Percentiles rank a stretch among this genome's conserved stretches.
phyloP scores from a whole-genome alignment of 1,140 invertebrate genomes.

The Prorops nasuta region DNA sequence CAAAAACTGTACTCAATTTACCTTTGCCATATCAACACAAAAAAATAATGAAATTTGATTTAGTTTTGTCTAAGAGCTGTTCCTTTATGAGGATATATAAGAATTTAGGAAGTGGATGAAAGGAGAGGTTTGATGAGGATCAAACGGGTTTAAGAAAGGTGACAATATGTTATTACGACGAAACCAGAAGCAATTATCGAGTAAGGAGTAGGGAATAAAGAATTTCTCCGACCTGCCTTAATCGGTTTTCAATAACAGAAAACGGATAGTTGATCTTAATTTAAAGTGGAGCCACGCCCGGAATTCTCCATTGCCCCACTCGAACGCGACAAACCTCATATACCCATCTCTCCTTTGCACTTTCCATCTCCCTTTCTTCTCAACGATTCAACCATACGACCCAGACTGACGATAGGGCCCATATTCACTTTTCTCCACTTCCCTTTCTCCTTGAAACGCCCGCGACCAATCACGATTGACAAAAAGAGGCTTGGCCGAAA shows the following conservation, averaged over 20 bases:
- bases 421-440: constrained; percentile 23
- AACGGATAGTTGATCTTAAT: constrained; percentile 15
- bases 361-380: constrained; percentile 26
- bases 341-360: constrained; percentile 13
- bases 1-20: no score
- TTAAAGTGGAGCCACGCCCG: constrained; percentile 16
- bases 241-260: neutral
- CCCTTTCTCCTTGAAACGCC: constrained; percentile 20
- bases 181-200: no score
- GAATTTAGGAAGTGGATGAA: no score
- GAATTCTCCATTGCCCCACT: constrained; percentile 10
- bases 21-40: no score
- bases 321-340: constrained; percentile 10
- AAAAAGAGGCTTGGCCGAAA: constrained; percentile 20
- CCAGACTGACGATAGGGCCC: constrained; percentile 15
- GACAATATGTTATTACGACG: no score
- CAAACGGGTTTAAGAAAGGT: no score
- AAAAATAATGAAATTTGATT: no score
- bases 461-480: constrained; percentile 24
- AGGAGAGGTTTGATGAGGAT: no score
- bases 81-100: no score
- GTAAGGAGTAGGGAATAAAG: no score
- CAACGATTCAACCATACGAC: no score
- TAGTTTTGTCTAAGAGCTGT: no score
- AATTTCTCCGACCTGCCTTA: neutral